Conservation (phyloP, 2,888 invertebrate genomes). For the Glaucopsyche alexis region DNA sequence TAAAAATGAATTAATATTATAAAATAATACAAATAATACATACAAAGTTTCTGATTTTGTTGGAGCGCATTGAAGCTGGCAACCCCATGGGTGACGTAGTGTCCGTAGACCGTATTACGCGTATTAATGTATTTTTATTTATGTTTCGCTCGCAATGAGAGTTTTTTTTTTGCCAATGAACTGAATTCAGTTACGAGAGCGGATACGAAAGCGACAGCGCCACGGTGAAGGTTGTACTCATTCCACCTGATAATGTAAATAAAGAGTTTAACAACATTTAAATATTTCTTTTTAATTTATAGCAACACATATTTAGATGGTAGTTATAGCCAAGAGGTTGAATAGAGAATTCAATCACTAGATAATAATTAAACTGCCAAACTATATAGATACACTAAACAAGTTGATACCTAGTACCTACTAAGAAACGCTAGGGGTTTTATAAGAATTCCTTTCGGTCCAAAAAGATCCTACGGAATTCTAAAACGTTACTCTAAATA, state of each 20-base stretch:
- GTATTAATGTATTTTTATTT: conserved; percentile 42
- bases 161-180: conserved; percentile 35
- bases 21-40: not conserved
- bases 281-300: not conserved
- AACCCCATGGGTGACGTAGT: conserved; percentile 33
- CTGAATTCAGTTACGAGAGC: conserved; percentile 30
- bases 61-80: not conserved
- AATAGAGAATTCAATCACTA: no score
- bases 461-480: no score
- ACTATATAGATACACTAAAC: no score
- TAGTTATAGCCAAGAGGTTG: not conserved
- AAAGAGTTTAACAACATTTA: conserved; percentile 20
- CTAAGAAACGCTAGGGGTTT: no score
- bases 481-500: no score
- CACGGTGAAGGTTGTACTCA: conserved; percentile 22
- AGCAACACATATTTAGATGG: conserved; percentile 24
- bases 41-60: not conserved
- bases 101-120: conserved; percentile 37
- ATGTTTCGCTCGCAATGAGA: conserved; percentile 38
- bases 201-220: conserved; percentile 33
- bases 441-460: no score
- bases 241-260: conserved; percentile 20
- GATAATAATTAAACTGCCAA: no score
- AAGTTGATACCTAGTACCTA: no score
- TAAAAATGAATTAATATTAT: no score